Conservation (phyloP, 2,113 vertebrate species). For the Oreocharis arfaki region DNA sequence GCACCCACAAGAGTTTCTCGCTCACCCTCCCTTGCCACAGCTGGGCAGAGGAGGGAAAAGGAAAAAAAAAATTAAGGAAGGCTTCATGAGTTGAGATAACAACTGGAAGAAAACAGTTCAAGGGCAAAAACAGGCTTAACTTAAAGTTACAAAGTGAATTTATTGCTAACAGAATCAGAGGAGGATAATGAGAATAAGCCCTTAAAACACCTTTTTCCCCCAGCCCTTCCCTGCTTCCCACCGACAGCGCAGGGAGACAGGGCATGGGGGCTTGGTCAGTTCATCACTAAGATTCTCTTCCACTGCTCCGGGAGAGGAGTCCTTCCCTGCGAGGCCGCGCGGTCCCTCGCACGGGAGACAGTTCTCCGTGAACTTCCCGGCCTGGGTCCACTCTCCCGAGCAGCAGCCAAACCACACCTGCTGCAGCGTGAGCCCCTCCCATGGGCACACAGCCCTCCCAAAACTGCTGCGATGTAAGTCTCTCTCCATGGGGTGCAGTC, state of each 20-base stretch:
- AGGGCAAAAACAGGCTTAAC: not conserved
- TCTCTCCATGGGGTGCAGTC: no score
- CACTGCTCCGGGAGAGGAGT: not conserved
- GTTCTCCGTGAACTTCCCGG: not conserved
- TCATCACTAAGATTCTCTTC: not conserved
- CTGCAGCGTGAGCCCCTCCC: not conserved
- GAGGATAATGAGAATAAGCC: not conserved
- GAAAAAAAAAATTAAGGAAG: not conserved
- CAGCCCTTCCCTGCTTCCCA: not conserved
- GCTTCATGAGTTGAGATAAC: not conserved
- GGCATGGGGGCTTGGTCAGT: not conserved
- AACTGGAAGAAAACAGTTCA: not conserved
- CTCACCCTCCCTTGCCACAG: not conserved
- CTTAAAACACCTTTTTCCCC: not conserved
- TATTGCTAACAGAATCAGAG: not conserved
- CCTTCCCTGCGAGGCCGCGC: not conserved
- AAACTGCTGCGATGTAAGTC: no score
- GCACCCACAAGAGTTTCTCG: not conserved
- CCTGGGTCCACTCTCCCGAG: accelerated
- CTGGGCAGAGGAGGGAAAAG: not conserved
- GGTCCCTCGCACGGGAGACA: not conserved
- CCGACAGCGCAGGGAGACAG: not conserved
- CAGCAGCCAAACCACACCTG: not conserved
- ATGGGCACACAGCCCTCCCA: no score
- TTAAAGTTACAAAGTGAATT: not conserved